phyloP scores from a whole-genome alignment of 2,797 vertebrate genomes.

The Pangasius macronema region DNA sequence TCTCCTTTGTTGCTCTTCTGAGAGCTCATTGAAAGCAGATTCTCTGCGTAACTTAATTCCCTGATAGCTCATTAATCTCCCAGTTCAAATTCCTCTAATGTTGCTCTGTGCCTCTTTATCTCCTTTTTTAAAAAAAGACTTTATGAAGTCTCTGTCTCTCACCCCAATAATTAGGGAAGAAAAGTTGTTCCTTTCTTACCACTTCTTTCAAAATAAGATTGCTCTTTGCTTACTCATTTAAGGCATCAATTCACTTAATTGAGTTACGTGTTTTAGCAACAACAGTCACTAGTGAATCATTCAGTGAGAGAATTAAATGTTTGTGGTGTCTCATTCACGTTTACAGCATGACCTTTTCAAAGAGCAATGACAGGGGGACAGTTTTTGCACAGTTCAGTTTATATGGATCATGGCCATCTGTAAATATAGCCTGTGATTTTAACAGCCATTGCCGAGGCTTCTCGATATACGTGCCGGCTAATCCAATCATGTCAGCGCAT shows the following conservation, averaged over 20 bases:
- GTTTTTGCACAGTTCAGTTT: constrained; percentile 2
- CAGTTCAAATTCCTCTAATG: constrained; percentile 38
- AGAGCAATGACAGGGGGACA: not conserved
- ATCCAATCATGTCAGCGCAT: constrained; percentile 50
- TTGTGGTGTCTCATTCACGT: not conserved
- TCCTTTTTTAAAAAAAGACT: constrained; percentile 52
- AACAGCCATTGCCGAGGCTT: constrained; percentile 21
- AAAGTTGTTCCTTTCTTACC: constrained; percentile 35
- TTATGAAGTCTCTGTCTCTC: constrained; percentile 42
- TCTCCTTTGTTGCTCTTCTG: constrained; percentile 31
- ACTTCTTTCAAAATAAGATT: constrained; percentile 3
- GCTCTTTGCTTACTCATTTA: constrained; percentile 28
- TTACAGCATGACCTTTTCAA: not conserved
- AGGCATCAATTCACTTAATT: constrained; percentile 9
- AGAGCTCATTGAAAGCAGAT: constrained; percentile 49
- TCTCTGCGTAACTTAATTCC: constrained; percentile 49
- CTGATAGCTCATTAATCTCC: constrained; percentile 56
- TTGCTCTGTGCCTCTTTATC: constrained; percentile 38
- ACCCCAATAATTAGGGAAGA: constrained; percentile 55
- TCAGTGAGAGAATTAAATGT: not conserved
- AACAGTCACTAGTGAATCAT: not conserved
- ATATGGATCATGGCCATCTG: constrained; percentile 20
- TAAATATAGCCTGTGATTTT: constrained; percentile 28
- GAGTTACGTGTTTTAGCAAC: not conserved
- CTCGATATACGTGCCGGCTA: constrained; percentile 49